Conservation (phyloP, 2,888 invertebrate genomes). For the Leptopilina myrica region DNA sequence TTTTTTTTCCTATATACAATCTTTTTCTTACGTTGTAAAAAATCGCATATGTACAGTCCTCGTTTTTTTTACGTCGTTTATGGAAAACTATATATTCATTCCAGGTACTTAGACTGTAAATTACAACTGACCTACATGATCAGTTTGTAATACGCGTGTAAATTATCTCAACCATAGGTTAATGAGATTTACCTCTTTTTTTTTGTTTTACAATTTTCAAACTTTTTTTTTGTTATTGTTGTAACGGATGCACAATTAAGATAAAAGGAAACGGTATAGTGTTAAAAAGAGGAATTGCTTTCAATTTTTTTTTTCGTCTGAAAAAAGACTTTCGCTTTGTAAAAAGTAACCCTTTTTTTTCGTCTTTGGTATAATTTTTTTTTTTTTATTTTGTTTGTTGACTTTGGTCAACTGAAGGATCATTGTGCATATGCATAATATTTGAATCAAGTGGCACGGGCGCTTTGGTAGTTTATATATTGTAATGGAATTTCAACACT, state of each 20-base stretch:
- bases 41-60: no score
- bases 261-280: neutral
- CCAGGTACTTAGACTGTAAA: neutral
- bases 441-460: constrained; percentile 49
- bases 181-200: neutral
- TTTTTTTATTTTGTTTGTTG: constrained; percentile 63
- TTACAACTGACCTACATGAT: constrained; percentile 11
- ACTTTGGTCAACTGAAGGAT: constrained; percentile 58
- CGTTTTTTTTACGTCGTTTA: neutral
- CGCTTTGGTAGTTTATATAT: constrained; percentile 56
- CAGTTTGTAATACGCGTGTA: constrained; percentile 6
- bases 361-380: constrained; percentile 44
- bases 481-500: constrained; percentile 74
- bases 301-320: no score
- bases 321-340: no score
- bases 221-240: neutral
- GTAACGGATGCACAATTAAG: neutral
- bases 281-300: no score
- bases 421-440: constrained; percentile 32
- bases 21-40: neutral
- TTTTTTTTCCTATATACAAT: no score
- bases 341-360: no score
- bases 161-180: neutral
- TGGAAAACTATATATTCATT: neutral
- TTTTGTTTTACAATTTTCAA: neutral